Conservation (phyloP, 2,797 vertebrate species). For the Alfaro cultratus region DNA sequence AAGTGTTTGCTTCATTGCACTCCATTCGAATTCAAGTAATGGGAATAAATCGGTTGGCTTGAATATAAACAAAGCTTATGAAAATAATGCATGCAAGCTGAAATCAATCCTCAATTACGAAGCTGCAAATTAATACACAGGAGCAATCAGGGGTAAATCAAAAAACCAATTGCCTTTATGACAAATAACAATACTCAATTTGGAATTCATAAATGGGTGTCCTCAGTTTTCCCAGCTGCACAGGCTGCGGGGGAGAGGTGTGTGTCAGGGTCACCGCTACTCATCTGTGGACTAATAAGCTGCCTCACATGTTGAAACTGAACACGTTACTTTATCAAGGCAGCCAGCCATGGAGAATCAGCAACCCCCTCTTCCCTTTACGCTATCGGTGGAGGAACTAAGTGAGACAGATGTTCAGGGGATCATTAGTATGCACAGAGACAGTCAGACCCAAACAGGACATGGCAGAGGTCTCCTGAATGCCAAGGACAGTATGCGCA, state of each 20-base stretch:
- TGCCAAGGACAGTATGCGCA: constrained; percentile 78
- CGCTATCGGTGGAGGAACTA: constrained; percentile 70
- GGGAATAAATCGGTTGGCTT: constrained; percentile 68
- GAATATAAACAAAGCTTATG: constrained; percentile 72
- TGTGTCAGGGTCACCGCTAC: constrained; percentile 63
- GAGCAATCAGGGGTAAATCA: constrained; percentile 75
- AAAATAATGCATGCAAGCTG: constrained; percentile 66
- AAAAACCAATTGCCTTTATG: constrained; percentile 69
- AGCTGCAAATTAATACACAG: constrained; percentile 73
- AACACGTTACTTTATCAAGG: constrained; percentile 77
- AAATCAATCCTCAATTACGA: constrained; percentile 77
- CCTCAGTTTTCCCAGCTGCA: constrained; percentile 45
- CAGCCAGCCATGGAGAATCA: constrained; percentile 77
- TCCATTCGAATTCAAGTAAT: constrained; percentile 70
- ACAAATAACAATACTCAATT: constrained; percentile 64
- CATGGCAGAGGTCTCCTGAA: constrained; percentile 77
- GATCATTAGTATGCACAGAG: constrained; percentile 82
- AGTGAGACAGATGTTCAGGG: constrained; percentile 83
- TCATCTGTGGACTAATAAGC: constrained; percentile 72
- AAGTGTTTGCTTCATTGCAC: constrained; percentile 71
- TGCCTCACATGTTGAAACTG: constrained; percentile 67
- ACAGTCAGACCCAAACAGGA: constrained; percentile 68
- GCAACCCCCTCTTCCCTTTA: constrained; percentile 63
- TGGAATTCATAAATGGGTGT: constrained; percentile 55
- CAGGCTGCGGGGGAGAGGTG: constrained; percentile 31